A percentile compares a stretch with the other conserved stretches of the same genome.
These are phyloP conservation scores for Sebastes steindachneri DNA, from an alignment of 2,797 vertebrate genomes.

Conservation along the genomic window DNA sequence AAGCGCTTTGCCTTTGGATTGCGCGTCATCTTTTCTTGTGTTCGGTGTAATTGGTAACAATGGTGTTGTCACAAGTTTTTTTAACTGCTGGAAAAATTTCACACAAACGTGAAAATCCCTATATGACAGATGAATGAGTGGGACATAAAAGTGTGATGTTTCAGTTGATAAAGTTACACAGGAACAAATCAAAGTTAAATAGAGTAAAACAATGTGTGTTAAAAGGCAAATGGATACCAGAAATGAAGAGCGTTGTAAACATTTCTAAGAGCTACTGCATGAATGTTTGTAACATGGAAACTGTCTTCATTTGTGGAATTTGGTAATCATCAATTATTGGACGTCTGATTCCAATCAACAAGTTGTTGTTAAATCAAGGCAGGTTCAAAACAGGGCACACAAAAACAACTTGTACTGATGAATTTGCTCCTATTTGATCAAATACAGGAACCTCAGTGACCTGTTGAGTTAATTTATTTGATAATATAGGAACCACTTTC, in stretches of 20 bases:
- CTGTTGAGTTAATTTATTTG: background rate
- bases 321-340: background rate
- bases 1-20: too few species aligned
- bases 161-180: background rate
- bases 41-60: too few species aligned
- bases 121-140: too few species aligned
- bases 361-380: background rate
- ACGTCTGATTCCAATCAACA: background rate
- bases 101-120: too few species aligned
- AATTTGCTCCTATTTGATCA: slow-evolving; percentile 13
- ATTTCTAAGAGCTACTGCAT: background rate
- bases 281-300: background rate
- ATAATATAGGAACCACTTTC: background rate
- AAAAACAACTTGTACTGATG: background rate
- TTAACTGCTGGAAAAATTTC: rapidly evolving
- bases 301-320: background rate
- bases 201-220: background rate
- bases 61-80: too few species aligned
- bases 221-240: background rate
- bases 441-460: background rate
- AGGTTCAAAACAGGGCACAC: background rate
- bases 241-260: background rate
- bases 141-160: background rate
- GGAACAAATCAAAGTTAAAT: background rate
- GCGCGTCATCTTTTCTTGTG: too few species aligned